Conservation (phyloP, 2,113 vertebrate genomes). For the Cepphus grylle region DNA sequence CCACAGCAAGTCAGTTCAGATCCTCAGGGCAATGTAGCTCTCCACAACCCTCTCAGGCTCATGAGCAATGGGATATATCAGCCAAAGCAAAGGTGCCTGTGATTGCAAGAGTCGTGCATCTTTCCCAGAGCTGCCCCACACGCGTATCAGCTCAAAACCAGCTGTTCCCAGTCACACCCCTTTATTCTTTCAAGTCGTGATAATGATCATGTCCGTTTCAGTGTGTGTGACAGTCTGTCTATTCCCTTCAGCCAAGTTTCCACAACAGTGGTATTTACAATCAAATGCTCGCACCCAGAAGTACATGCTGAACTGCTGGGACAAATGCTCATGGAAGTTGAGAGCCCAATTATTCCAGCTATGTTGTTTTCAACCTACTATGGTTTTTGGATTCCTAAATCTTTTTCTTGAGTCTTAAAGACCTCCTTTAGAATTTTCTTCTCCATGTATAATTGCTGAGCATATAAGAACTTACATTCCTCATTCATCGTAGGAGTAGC, state of each 20-base stretch:
- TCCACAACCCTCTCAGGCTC: not conserved
- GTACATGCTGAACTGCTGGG: not conserved
- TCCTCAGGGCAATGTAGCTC: not conserved
- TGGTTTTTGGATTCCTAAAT: not conserved
- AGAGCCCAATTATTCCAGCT: not conserved
- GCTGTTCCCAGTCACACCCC: not conserved
- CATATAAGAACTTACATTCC: not conserved
- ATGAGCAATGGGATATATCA: not conserved
- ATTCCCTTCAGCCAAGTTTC: slow-evolving; percentile 26
- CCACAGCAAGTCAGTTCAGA: not conserved
- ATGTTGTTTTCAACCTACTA: not conserved
- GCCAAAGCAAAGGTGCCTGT: not conserved
- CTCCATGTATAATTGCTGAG: not conserved
- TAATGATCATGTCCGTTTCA: not conserved
- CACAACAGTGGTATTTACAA: not conserved
- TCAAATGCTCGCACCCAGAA: not conserved
- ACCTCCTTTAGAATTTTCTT: not conserved
- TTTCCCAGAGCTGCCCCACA: not conserved
- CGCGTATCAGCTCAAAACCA: not conserved
- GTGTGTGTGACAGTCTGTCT: not conserved
- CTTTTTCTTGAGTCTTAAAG: not conserved
- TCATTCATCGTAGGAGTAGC: not conserved
- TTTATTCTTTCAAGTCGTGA: not conserved
- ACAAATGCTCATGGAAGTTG: not conserved
- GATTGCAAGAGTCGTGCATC: not conserved